Evolutionary conservation across 2,888 invertebrate genomes (phyloP), one percentile per base, ranked within the genome.

Genomic region (Gymnocheta viridis): DNA sequence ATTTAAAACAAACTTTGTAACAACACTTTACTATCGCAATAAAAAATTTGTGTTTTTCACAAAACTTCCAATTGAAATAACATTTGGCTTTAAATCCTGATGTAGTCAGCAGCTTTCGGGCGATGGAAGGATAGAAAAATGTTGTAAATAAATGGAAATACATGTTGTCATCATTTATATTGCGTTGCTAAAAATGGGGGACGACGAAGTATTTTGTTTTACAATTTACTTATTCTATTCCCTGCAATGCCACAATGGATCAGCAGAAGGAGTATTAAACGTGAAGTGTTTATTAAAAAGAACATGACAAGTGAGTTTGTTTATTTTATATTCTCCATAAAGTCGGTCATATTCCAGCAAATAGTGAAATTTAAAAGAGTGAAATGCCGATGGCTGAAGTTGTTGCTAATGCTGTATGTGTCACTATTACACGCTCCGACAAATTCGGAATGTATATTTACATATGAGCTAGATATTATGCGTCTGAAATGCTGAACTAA

Each of bases 241-340:
- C 2, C 22, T 2, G 32, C 17, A 56, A 56, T 32, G 56, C 10
- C 56, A 17, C 17, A 7, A 17, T 9, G 32, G 4, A 38, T 22
- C 6, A 4, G 12, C 4, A 17, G 19, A 17, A 5, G 7, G 35
- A 5, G 22, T 35, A 58, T 58, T 10, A 58, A 29, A 12, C 4
- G 35, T 58, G 35, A 14, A 9, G 9, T 9, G 9, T 44, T 27
- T 17, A 24, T 69, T 69, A 35, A 69, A 54, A 58, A 60, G n/a
- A 74, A 73, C 74, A 64, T 64, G 64, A 64, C 74, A 74, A 64
- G 74, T 64, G 41, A 74, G 64, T 73, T 60, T 73, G 27, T 51
- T 62, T 62, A 47, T 56, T 70, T 58, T 32, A 58, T 27, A 19
- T 58, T 56, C 22, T 9, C 27, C 14, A 73, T 47, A 27, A 19